phyloP scores from a whole-genome alignment of 2,797 vertebrate genomes.

The Smutsia gigantea region DNA sequence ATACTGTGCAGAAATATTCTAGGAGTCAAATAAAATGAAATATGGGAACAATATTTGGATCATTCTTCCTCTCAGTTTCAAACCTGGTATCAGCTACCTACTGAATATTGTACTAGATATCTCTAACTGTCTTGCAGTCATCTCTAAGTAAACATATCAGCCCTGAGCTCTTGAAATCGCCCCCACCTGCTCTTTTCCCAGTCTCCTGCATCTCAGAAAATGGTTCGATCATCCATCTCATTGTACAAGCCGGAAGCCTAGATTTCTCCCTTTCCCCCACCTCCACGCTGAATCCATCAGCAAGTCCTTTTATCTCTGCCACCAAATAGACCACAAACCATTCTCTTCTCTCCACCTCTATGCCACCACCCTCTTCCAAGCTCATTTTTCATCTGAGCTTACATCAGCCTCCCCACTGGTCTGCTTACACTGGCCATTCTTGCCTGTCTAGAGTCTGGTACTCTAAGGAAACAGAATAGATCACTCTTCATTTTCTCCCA shows the following conservation, averaged over 20 bases:
- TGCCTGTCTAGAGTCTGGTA: background rate
- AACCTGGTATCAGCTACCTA: background rate
- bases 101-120: background rate
- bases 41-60: background rate
- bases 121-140: background rate
- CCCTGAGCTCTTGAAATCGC: background rate
- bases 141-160: background rate
- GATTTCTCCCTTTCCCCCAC: background rate
- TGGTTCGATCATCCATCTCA: background rate
- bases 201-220: background rate
- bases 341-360: background rate
- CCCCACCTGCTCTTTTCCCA: background rate
- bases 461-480: background rate
- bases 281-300: background rate
- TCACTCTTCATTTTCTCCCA: background rate
- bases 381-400: background rate
- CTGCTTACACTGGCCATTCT: background rate
- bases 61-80: background rate
- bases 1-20: background rate
- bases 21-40: background rate
- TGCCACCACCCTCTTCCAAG: background rate
- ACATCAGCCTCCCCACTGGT: background rate
- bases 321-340: background rate
- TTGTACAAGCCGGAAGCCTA: background rate
- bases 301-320: background rate